A percentile compares a stretch with the other conserved stretches of the same genome.
These are phyloP conservation scores for Drosophila barbarae DNA, from an alignment of 2,888 invertebrate species.

Conservation along the genomic window DNA sequence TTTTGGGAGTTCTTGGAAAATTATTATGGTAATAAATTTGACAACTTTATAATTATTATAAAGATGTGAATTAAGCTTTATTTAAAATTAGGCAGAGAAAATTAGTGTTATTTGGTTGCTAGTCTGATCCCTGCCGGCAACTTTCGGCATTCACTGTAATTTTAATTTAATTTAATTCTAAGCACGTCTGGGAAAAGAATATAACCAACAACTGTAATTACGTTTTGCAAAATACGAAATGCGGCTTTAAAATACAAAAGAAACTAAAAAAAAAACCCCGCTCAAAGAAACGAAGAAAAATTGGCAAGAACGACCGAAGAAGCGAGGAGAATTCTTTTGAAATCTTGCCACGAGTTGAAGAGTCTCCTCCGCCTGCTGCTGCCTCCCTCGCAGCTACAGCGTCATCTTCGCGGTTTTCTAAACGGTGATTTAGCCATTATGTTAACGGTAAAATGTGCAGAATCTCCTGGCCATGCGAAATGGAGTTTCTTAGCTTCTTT, in stretches of 20 bases:
- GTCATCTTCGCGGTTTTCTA: constrained; percentile 49
- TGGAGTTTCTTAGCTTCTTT: constrained; percentile 25
- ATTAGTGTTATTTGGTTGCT: constrained; percentile 3
- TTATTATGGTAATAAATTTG: constrained; percentile 1
- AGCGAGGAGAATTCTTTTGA: constrained; percentile 37
- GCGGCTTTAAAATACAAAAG: constrained; percentile 13
- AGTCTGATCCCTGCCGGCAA: constrained; percentile 12
- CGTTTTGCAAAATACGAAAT: constrained; percentile 37
- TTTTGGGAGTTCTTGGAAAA: neutral
- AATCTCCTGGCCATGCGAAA: constrained; percentile 49
- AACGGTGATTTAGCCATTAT: constrained; percentile 76
- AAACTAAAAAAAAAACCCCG: neutral
- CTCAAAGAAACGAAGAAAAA: constrained; percentile 13
- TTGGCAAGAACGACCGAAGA: constrained; percentile 25
- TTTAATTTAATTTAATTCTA: constrained; percentile 68
- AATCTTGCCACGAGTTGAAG: constrained; percentile 22
- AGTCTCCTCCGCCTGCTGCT: neutral
- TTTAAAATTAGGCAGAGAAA: neutral
- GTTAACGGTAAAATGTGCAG: constrained; percentile 75
- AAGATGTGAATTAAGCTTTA: neutral
- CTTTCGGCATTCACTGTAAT: constrained; percentile 49
- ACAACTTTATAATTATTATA: neutral
- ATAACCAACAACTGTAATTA: constrained; percentile 63
- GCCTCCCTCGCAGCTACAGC: constrained; percentile 11
- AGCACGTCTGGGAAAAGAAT: constrained; percentile 56